Evolutionary conservation across 1,140 invertebrate genomes (phyloP), one percentile per base, ranked within the genome.

Genomic region (Ladona fulva): DNA sequence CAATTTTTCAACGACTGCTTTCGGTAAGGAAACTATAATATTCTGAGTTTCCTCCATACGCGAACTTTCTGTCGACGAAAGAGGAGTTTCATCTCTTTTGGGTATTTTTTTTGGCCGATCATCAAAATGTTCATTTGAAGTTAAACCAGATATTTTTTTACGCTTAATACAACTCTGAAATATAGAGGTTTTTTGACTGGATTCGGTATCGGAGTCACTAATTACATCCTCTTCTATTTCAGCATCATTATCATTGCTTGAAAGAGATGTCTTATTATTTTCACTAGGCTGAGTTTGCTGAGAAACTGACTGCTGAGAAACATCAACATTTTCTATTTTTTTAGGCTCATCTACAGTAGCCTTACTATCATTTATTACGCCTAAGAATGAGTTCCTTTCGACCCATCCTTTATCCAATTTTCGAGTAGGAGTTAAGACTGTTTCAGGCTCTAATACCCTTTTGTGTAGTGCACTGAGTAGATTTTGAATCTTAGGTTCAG

Each of bases 41-140:
- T 96, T 95, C 82, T 95, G 94, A 80, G 98, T 89, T 86, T 98
- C 96, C 74, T 98, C 91, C 80, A 89, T 89, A 0, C 97, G 91
- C 88, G 92, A 98, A 84, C 98, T 98, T 74, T 96, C 93, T 86
- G 95, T 95, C 3, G 92, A 81, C 74, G 89, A 91, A 5, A 92
- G 92, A 79, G 86, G 84, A 77, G 88, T 85, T 0, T 94, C 86
- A 86, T 93, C 94, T 75, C 90, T 86, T 25, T 75, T 42, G 3
- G 16, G 3, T 8, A 75, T 42, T 75, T 75, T 42, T 42, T n/a
- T 25, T 75, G 24, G 24, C 11, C 74, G 3, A 24, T 25, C 1
- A 5, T 75, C 24, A 75, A 16, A 1, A 25, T 25, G 1, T 5
- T 75, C 74, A 75, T 3, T n/a, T 6, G 19, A 3, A 6, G 16